Conservation (phyloP, 2,113 vertebrate genomes). For the Todiramphus saurophagus region DNA sequence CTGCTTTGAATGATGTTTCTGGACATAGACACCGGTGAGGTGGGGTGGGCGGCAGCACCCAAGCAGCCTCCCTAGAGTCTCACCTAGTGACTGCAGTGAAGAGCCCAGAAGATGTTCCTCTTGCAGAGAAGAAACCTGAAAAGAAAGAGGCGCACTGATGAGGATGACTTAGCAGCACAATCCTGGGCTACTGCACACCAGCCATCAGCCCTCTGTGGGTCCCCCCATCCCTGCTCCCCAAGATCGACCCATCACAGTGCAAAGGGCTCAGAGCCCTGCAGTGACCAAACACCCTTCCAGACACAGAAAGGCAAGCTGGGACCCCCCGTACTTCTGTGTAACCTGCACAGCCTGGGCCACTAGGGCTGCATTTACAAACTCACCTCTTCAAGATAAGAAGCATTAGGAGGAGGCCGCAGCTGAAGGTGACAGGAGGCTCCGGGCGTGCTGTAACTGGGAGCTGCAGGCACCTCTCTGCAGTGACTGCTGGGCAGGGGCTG, state of each 20-base stretch:
- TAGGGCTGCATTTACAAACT: not conserved
- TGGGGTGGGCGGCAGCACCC: not conserved
- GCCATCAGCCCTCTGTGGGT: not conserved
- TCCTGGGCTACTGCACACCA: fast-evolving
- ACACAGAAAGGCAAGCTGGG: not conserved
- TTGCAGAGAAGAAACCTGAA: constrained; percentile 26
- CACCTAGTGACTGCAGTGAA: constrained; percentile 48
- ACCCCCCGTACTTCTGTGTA: not conserved
- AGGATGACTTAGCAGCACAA: not conserved
- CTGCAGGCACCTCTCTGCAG: not conserved
- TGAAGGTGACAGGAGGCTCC: not conserved
- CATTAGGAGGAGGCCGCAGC: not conserved
- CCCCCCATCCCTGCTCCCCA: not conserved
- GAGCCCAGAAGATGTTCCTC: not conserved
- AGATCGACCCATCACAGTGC: not conserved
- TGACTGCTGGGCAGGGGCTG: not conserved
- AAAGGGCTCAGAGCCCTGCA: not conserved
- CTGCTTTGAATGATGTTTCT: fast-evolving
- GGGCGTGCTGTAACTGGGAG: not conserved
- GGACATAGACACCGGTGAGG: fast-evolving
- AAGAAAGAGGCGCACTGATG: not conserved
- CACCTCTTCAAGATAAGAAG: not conserved
- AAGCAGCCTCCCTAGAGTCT: not conserved
- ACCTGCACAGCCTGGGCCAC: not conserved
- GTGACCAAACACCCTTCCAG: not conserved